phyloP scores from a whole-genome alignment of 2,797 vertebrate genomes.

The Eupleurogrammus muticus region DNA sequence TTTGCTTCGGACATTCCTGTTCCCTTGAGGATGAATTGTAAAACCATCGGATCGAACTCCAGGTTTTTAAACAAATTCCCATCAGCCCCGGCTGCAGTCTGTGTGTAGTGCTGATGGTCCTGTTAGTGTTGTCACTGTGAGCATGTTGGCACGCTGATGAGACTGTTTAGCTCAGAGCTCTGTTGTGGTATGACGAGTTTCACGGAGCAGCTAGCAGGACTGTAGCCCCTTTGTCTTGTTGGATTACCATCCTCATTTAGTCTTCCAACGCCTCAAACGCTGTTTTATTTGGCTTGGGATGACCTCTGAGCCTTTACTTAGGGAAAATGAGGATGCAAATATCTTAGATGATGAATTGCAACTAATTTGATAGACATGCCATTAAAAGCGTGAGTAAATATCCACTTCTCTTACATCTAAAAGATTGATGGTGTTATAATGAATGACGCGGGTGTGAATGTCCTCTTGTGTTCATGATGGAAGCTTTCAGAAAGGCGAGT shows the following conservation, averaged over 20 bases:
- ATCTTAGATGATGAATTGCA: background rate
- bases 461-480: conserved; percentile 3
- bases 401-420: background rate
- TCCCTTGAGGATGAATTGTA: too few relatives aligned
- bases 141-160: background rate
- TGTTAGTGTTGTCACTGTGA: too few relatives aligned
- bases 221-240: background rate
- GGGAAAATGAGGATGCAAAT: background rate
- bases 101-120: background rate
- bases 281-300: background rate
- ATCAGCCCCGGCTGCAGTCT: too few relatives aligned
- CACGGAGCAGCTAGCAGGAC: background rate
- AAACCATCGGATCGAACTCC: too few relatives aligned
- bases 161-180: background rate
- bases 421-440: conserved; percentile 17
- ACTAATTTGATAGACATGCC: conserved; percentile 7
- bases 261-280: background rate
- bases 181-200: background rate
- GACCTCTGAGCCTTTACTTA: conserved; percentile 3
- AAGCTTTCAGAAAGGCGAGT: background rate
- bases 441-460: conserved; percentile 1
- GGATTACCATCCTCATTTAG: background rate
- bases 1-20: too few relatives aligned
- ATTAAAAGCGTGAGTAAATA: conserved; percentile 16
- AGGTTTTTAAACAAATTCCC: too few relatives aligned